Base-by-base conservation (phyloP, 2,888 invertebrate species). In the Allacma fusca region DNA sequence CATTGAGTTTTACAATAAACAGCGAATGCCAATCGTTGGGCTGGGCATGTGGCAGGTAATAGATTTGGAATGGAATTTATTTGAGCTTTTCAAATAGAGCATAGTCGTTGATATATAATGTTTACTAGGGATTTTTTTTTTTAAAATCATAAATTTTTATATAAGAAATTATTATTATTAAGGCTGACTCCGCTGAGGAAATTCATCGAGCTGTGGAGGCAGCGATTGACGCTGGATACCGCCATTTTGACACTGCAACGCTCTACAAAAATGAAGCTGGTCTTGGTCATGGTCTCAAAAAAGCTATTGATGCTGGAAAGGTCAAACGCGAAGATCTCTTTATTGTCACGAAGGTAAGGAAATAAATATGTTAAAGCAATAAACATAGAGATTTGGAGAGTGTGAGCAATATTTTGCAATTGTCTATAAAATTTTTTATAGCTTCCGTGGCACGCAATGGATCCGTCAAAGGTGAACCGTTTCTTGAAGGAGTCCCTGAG, bases 41-140 rank as follows among this genome's bases (percentile, higher is more conserved):
- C 91, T 92, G 85, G 94, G 94, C 77, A 93, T 93, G 77, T 94
- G 93, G 93, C 91, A 92, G 89, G 93, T 93, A 87, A n/a, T n/a
- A n/a, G n/a, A n/a, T n/a, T n/a, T n/a, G n/a, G n/a, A n/a, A n/a
- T n/a, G n/a, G n/a, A n/a, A n/a, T n/a, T n/a, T n/a, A n/a, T n/a
- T n/a, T n/a, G n/a, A n/a, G n/a, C n/a, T n/a, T n/a, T n/a, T n/a
- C n/a, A n/a, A n/a, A n/a, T n/a, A n/a, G n/a, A n/a, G n/a, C n/a
- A n/a, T n/a, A n/a, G n/a, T n/a, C n/a, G n/a, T n/a, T n/a, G n/a
- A n/a, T n/a, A n/a, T n/a, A n/a, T n/a, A n/a, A n/a, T n/a, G n/a
- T n/a, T n/a, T n/a, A n/a, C n/a, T n/a, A n/a, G n/a, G n/a, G n/a
- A n/a, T n/a, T n/a, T n/a, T n/a, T n/a, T n/a, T n/a, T n/a, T n/a